Percentiles rank a stretch among this genome's conserved stretches.
Evolutionary conservation across 1,140 invertebrate genomes (phyloP).

Genomic region (Hypothenemus hampei): DNA sequence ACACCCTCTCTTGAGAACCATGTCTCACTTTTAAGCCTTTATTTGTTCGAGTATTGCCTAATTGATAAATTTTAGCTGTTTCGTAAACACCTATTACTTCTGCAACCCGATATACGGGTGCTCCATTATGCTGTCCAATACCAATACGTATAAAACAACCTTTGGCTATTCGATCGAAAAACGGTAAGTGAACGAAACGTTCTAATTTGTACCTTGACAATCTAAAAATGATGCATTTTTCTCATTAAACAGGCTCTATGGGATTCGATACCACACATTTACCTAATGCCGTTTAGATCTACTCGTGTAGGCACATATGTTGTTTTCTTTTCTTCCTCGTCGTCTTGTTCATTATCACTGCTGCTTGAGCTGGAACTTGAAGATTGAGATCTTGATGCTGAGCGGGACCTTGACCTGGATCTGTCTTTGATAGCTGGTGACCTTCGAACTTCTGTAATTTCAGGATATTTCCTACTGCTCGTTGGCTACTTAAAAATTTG

Average conservation of each 20-base stretch:
- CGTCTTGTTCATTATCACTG: constrained; percentile 46
- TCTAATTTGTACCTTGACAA: constrained; percentile 91
- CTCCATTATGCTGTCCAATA: constrained; percentile 83
- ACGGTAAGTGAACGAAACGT: constrained; percentile 92
- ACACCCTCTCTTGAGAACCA: constrained; percentile 86
- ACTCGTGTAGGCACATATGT: constrained; percentile 56
- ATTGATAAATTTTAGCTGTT: constrained; percentile 88
- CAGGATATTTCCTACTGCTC: neutral
- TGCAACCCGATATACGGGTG: constrained; percentile 88
- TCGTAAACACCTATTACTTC: constrained; percentile 94
- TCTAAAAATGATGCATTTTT: constrained; percentile 41
- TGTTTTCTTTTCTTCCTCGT: constrained; percentile 38
- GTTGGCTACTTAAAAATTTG: neutral
- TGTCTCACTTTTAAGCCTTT: constrained; percentile 76
- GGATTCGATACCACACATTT: neutral
- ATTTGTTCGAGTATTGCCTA: constrained; percentile 89
- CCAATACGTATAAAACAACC: constrained; percentile 96
- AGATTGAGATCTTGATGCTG: constrained; percentile 37
- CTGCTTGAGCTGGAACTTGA: constrained; percentile 51
- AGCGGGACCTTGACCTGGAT: constrained; percentile 24
- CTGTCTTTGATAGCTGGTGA: constrained; percentile 10
- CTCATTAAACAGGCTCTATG: neutral
- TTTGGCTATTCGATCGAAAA: constrained; percentile 82
- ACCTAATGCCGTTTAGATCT: constrained; percentile 76
- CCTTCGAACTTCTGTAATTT: constrained; percentile 1